Evolutionary conservation across 2,113 vertebrate genomes (phyloP).

Genomic region (Corydoras maculifer): DNA sequence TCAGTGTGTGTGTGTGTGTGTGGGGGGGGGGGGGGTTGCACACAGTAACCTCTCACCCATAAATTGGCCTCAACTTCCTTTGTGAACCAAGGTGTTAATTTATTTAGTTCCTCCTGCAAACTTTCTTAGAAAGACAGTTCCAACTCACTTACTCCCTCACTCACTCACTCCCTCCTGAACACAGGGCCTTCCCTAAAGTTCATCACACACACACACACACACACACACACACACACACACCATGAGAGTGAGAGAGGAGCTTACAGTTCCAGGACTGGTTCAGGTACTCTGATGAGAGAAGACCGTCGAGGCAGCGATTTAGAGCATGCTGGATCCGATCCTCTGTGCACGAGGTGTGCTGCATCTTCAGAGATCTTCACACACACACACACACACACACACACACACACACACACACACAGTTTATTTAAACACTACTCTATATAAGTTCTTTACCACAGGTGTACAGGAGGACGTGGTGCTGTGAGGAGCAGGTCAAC

Average conservation of each 20-base stretch:
- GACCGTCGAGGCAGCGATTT: constrained; percentile 84
- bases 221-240: no score
- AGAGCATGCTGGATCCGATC: constrained; percentile 94
- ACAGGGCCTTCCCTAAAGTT: no score
- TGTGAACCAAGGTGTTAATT: constrained; percentile 21
- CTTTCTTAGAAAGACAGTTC: not conserved
- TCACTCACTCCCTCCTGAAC: no score
- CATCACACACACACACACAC: no score
- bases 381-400: constrained; percentile 23
- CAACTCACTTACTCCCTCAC: not conserved
- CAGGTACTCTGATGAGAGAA: constrained; percentile 66
- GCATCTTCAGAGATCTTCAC: constrained; percentile 76
- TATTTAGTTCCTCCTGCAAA: constrained; percentile 5
- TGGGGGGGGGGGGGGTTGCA: not conserved
- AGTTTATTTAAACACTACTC: not conserved
- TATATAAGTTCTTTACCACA: no score
- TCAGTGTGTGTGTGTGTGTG: constrained; percentile 5
- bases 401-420: not conserved
- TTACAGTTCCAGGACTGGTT: constrained; percentile 83
- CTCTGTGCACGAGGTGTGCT: constrained; percentile 94
- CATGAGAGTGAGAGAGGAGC: constrained; percentile 27
- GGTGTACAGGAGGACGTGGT: no score
- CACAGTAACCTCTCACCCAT: not conserved
- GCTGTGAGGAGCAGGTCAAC: no score
- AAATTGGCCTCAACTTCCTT: constrained; percentile 16